These are phyloP conservation scores for Chaetogeoica ovagalla DNA, from an alignment of 2,888 invertebrate species.

Conservation along the genomic window DNA sequence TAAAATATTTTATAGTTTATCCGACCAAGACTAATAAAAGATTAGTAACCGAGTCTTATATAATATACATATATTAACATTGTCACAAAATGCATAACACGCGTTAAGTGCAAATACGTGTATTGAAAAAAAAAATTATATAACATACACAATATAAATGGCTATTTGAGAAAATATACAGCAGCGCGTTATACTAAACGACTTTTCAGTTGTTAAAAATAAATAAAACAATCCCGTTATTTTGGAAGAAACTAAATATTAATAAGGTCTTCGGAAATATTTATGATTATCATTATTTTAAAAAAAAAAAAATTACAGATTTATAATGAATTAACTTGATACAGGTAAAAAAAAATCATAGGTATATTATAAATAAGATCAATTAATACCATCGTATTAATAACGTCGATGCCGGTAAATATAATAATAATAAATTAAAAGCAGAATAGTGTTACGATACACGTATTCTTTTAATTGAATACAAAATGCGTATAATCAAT, in stretches of 20 bases:
- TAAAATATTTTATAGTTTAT: too few species aligned
- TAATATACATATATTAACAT: neutral
- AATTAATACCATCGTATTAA: conserved; percentile 33
- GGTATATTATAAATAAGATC: conserved; percentile 18
- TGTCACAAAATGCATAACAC: conserved; percentile 5
- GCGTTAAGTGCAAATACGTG: conserved; percentile 40
- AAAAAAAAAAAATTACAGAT: too few species aligned
- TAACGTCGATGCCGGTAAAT: neutral
- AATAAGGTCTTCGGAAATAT: neutral
- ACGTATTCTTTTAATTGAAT: too few species aligned
- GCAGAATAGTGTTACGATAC: too few species aligned
- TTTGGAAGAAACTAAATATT: neutral
- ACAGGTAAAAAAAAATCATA: too few species aligned
- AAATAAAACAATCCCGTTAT: neutral
- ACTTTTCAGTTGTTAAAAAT: neutral
- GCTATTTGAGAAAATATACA: neutral
- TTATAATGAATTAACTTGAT: too few species aligned
- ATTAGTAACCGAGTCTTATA: neutral
- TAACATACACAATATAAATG: neutral
- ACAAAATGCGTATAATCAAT: too few species aligned
- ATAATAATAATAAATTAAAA: neutral
- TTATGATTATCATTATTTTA: too few species aligned
- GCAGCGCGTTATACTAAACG: neutral
- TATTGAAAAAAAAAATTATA: neutral
- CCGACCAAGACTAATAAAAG: too few species aligned